A percentile compares a stretch with the other conserved stretches of the same genome.
These are phyloP conservation scores for Myripristis jacobus DNA, from an alignment of 2,797 vertebrate species.

Conservation along the genomic window DNA sequence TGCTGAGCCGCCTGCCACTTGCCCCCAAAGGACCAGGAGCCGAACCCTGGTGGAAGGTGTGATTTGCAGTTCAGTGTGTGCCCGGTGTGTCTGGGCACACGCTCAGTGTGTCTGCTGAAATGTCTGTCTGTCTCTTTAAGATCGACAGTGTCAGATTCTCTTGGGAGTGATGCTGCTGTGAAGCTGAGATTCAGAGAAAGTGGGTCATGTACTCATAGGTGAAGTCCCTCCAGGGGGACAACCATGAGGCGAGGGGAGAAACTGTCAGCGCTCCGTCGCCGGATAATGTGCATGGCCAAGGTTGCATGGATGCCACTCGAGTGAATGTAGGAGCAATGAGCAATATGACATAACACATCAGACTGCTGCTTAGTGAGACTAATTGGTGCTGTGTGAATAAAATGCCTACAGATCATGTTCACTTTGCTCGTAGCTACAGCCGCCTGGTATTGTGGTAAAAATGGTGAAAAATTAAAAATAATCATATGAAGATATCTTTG, in stretches of 20 bases:
- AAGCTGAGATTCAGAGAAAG: constrained; percentile 63
- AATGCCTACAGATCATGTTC: no score
- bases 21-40: neutral
- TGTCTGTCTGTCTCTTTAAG: constrained; percentile 61
- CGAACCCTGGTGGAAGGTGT: neutral
- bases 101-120: constrained; percentile 28
- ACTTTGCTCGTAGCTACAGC: no score
- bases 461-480: no score
- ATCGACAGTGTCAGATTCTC: constrained; percentile 32
- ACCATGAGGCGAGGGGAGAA: constrained; percentile 32
- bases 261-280: constrained; percentile 30
- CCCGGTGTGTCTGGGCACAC: no score
- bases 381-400: no score
- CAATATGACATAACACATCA: no score
- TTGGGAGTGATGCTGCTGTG: constrained; percentile 43
- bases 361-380: no score
- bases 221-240: constrained; percentile 59
- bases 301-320: neutral
- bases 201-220: constrained; percentile 65
- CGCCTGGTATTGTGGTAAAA: no score
- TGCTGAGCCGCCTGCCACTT: no score
- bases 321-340: neutral
- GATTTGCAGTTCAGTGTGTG: neutral
- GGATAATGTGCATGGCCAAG: constrained; percentile 17
- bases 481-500: no score